Percentiles rank a stretch among this genome's conserved stretches.
phyloP scores from a whole-genome alignment of 2,113 vertebrate species.

The Cromileptes altivelis region DNA sequence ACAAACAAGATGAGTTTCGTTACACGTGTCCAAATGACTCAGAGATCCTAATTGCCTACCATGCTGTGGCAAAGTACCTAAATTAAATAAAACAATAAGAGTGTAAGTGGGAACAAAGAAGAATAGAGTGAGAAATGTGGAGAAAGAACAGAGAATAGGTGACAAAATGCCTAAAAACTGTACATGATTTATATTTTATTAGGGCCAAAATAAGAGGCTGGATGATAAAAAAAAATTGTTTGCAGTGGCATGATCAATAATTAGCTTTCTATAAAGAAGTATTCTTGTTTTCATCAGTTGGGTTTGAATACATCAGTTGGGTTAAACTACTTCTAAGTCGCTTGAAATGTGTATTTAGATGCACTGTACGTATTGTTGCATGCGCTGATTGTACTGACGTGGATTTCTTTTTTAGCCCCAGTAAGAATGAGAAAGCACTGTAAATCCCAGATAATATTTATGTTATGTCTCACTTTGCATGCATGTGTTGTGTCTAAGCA shows the following conservation, averaged over 20 bases:
- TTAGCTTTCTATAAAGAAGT: constrained; percentile 1
- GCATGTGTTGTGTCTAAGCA: constrained; percentile 12
- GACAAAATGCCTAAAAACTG: neutral
- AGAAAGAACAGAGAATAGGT: neutral
- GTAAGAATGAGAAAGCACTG: constrained; percentile 29
- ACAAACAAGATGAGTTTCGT: constrained; percentile 88
- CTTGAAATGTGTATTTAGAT: constrained; percentile 7
- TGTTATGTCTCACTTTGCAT: neutral
- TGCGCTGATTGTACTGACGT: constrained; percentile 15
- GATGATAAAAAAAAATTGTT: neutral
- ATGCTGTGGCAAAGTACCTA: constrained; percentile 83
- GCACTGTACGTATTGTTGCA: neutral
- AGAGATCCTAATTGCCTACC: constrained; percentile 91
- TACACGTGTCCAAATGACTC: constrained; percentile 89
- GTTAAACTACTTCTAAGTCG: neutral
- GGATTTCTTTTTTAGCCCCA: constrained; percentile 30
- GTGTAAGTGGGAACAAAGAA: neutral
- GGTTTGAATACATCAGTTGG: neutral
- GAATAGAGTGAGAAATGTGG: neutral
- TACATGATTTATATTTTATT: constrained; percentile 1
- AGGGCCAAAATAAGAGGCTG: neutral
- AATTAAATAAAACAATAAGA: constrained; percentile 56
- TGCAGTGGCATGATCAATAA: neutral
- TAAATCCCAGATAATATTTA: constrained; percentile 29
- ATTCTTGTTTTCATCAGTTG: constrained; percentile 20